phyloP scores from a whole-genome alignment of 2,113 vertebrate genomes.

The Ageneiosus marmoratus region DNA sequence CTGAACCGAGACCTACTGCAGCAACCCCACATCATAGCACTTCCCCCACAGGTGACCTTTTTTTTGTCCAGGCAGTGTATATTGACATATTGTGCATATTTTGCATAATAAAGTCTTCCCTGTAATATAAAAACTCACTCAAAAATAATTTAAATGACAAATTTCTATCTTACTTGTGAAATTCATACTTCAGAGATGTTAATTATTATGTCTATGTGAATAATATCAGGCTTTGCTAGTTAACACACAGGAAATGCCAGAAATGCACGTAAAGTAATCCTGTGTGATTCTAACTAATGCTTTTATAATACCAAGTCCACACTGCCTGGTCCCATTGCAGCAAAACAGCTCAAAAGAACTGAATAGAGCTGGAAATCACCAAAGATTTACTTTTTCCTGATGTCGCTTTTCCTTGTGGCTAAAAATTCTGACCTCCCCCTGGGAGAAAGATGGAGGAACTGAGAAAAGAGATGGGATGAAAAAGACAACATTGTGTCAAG shows the following conservation, averaged over 20 bases:
- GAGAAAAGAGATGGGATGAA: neutral
- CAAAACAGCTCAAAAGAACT: constrained; percentile 50
- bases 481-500: constrained; percentile 6
- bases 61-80: no score
- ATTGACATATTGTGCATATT: neutral
- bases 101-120: neutral
- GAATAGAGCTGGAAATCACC: constrained; percentile 61
- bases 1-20: no score
- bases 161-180: neutral
- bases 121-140: neutral
- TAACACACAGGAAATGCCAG: neutral
- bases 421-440: neutral
- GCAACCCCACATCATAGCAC: no score
- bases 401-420: constrained; percentile 47
- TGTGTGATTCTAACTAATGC: constrained; percentile 55
- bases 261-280: neutral
- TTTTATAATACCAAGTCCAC: constrained; percentile 51
- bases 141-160: neutral
- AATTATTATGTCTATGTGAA: neutral
- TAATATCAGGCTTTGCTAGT: neutral
- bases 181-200: neutral
- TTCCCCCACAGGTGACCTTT: no score
- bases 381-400: constrained; percentile 60
- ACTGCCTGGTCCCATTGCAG: constrained; percentile 47
- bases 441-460: neutral